Base-by-base conservation (phyloP, 2,888 invertebrate species). In the Apamea epomidion region DNA sequence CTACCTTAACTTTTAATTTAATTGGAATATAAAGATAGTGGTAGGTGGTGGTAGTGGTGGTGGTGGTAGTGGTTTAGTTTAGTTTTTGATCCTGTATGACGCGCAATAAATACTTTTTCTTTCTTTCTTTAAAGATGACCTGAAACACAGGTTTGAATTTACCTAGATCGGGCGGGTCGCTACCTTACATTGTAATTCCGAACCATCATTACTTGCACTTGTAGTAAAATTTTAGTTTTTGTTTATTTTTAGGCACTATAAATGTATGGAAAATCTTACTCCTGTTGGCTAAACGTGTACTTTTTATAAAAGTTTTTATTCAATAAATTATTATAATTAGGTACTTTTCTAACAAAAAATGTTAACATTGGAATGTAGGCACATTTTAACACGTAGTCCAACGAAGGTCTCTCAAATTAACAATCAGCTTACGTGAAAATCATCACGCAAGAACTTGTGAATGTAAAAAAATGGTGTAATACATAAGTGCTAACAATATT, bases 371-470 rank as follows among this genome's bases (percentile, higher is more conserved):
- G 12, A 75, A 29, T 65, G 54, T 65, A 16, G 18, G 71, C 8
- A 45, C 6, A 48, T 65, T 75, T 48, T 7, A 65, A 83, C 32
- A 51, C 58, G 21, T 58, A 51, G 25, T n/a, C 21, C 16, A 67
- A 21, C 2, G 16, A 82, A 77, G 42, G 67, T 68, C 32, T 37
- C 6, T 18, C 7, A 68, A 51, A 51, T 83, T 42, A 60, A 76
- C n/a, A 42, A 51, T 48, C n/a, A 51, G 37, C n/a, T 64, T 48
- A 64, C 25, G 37, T 45, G 32, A 37, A 82, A 16, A 54, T 8
- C 14, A 67, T 48, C 78, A 62, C 69, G 37, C 29, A 54, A 45
- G 37, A n/a, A 64, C 16, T 78, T 32, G n/a, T 78, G 14, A 78
- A 48, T 48, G 45, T 68, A 62, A 0, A n/a, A 37, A 67, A 32